A percentile compares a stretch with the other conserved stretches of the same genome.
phyloP scores from a whole-genome alignment of 1,140 invertebrate genomes.

The Aphelinus atriplicis region DNA sequence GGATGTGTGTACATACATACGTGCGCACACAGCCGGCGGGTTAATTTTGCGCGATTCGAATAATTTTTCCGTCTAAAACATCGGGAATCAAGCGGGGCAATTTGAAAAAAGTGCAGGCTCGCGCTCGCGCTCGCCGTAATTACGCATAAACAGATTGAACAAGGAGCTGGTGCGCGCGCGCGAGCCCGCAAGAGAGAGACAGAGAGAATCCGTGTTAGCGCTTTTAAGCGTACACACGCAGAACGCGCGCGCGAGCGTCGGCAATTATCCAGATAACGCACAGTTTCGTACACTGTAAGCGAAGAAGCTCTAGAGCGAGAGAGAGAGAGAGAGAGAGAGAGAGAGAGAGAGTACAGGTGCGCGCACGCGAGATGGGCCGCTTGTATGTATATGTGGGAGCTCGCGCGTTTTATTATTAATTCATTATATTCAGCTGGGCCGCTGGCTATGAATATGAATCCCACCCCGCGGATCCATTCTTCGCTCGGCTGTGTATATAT shows the following conservation, averaged over 20 bases:
- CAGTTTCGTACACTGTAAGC: background rate
- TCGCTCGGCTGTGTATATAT: no score
- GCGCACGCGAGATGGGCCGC: background rate
- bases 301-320: no score
- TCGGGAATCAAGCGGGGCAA: constrained; percentile 17
- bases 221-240: background rate
- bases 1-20: background rate
- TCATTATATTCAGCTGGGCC: no score
- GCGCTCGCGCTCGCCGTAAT: constrained; percentile 20
- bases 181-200: background rate
- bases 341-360: background rate
- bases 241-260: background rate
- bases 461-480: no score
- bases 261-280: constrained; percentile 33
- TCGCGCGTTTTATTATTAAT: no score
- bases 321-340: background rate
- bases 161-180: no score
- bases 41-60: constrained; percentile 28
- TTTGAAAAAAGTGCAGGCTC: constrained; percentile 40
- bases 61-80: constrained; percentile 32
- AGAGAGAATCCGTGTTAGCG: constrained; percentile 9
- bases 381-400: no score
- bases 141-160: constrained; percentile 28
- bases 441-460: no score
- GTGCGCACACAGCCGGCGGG: background rate